Percentiles rank a stretch among this genome's conserved stretches.
phyloP scores from a whole-genome alignment of 2,113 vertebrate species.

The Pao palembangensis region DNA sequence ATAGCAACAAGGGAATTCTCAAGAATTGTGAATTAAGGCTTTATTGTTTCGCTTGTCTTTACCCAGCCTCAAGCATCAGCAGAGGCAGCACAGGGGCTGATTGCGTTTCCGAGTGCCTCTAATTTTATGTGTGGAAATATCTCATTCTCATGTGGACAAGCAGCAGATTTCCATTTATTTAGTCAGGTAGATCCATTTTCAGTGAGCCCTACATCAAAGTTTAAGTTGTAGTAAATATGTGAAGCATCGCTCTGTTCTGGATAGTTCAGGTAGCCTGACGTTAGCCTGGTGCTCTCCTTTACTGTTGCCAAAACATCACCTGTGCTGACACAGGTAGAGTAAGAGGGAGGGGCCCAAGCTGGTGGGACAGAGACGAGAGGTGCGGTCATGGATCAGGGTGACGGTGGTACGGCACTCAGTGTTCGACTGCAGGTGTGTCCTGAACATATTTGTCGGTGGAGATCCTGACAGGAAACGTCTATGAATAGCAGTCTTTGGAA shows the following conservation, averaged over 20 bases:
- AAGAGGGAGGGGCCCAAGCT: too few relatives aligned
- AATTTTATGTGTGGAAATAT: background rate
- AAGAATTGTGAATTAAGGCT: conserved; percentile 1
- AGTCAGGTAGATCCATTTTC: conserved; percentile 1
- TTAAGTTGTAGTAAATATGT: background rate
- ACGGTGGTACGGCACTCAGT: conserved; percentile 26
- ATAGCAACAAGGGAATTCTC: background rate
- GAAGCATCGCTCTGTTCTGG: conserved; percentile 12
- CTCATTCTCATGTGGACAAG: conserved; percentile 7
- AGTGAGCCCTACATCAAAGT: too few relatives aligned
- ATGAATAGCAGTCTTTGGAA: conserved; percentile 58
- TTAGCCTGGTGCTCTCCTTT: conserved; percentile 25
- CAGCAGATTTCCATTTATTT: conserved; percentile 21
- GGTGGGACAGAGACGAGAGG: too few relatives aligned
- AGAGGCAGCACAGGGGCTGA: background rate
- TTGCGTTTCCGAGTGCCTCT: background rate
- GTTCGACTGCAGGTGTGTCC: conserved; percentile 70
- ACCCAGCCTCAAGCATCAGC: background rate
- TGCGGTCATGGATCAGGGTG: conserved; percentile 19
- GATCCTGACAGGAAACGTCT: conserved; percentile 53
- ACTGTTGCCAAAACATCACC: conserved; percentile 69
- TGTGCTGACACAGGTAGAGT: conserved; percentile 33
- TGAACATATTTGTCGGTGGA: conserved; percentile 33
- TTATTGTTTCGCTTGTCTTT: background rate
- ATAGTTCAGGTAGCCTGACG: conserved; percentile 10